Conservation (phyloP, 2,888 invertebrate genomes). For the Agrotis ipsilon region DNA sequence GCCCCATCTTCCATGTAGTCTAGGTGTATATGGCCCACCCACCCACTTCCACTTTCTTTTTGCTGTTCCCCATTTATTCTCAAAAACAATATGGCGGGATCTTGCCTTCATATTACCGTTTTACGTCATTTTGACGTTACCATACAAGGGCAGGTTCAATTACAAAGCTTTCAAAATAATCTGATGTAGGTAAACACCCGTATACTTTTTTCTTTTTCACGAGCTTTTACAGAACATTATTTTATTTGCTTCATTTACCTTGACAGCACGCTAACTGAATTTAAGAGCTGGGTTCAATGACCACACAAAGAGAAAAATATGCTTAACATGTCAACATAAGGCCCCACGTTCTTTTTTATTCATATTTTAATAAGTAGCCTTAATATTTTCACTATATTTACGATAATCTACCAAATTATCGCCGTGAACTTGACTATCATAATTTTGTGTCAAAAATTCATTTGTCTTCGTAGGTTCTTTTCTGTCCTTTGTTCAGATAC, state of each 20-base stretch:
- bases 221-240: constrained; percentile 8
- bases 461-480: too few species aligned
- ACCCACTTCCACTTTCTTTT: too few species aligned
- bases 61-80: too few species aligned
- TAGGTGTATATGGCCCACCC: too few species aligned
- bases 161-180: constrained; percentile 13
- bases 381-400: neutral
- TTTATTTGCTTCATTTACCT: constrained; percentile 29
- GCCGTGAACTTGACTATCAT: neutral
- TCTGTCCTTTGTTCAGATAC: neutral
- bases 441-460: neutral
- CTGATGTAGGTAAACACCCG: neutral
- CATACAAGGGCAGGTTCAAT: neutral
- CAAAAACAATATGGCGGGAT: too few species aligned
- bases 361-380: neutral
- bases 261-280: constrained; percentile 25
- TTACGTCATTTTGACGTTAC: neutral
- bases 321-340: neutral
- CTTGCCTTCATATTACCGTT: neutral
- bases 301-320: constrained; percentile 18
- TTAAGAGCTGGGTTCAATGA: constrained; percentile 25
- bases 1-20: too few species aligned
- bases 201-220: constrained; percentile 18
- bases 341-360: neutral
- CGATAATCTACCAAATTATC: neutral